A percentile compares a stretch with the other conserved stretches of the same genome.
phyloP scores from a whole-genome alignment of 2,888 invertebrate species.

The Seira sanloemensis region DNA sequence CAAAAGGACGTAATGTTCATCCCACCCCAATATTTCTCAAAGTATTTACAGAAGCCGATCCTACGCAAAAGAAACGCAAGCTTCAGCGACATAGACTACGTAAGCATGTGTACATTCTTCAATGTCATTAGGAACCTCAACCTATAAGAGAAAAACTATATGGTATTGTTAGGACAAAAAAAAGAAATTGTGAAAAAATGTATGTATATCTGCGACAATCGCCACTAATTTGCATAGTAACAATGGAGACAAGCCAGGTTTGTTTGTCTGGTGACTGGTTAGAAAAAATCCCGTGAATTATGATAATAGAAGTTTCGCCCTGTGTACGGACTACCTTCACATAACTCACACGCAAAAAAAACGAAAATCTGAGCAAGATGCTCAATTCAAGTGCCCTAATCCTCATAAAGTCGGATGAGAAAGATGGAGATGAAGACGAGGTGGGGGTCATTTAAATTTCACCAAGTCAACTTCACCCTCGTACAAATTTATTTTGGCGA shows the following conservation, averaged over 20 bases:
- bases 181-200: neutral
- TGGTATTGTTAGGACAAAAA: neutral
- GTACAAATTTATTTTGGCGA: conserved; percentile 7
- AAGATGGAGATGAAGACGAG: conserved; percentile 7
- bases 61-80: neutral
- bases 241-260: conserved; percentile 36
- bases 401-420: conserved; percentile 7
- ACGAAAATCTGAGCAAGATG: neutral
- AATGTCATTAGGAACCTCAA: neutral
- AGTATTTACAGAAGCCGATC: neutral
- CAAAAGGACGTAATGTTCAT: neutral
- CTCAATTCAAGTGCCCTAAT: neutral
- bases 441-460: conserved; percentile 33
- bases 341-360: too few species aligned
- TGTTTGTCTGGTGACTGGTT: conserved; percentile 30
- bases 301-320: conserved; percentile 1
- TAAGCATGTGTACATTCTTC: too few species aligned
- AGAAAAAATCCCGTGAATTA: conserved; percentile 34
- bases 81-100: too few species aligned
- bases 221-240: conserved; percentile 49
- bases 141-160: neutral
- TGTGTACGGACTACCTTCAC: neutral
- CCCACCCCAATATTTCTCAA: neutral
- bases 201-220: neutral
- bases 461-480: conserved; percentile 13